phyloP scores from a whole-genome alignment of 2,888 invertebrate species.

The Endomychus coccineus region DNA sequence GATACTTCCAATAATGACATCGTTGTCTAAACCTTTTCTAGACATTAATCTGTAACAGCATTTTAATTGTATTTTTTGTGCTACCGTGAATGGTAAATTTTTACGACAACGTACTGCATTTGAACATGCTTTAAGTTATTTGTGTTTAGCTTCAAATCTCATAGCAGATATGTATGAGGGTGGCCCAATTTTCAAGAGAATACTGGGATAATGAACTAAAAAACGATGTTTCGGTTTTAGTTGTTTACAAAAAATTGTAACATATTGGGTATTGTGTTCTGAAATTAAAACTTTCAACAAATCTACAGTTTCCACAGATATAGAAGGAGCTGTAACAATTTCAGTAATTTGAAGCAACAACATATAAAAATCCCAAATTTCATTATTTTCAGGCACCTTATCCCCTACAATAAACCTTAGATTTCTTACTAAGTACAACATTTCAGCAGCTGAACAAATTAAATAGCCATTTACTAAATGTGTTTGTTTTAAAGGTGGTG shows the following conservation, averaged over 20 bases:
- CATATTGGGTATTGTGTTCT: slow-evolving; percentile 4
- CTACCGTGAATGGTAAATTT: neutral
- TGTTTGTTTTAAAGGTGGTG: slow-evolving; percentile 12
- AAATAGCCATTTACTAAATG: slow-evolving; percentile 14
- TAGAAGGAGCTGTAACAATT: slow-evolving; percentile 2
- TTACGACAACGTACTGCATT: neutral
- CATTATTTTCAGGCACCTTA: slow-evolving; percentile 10
- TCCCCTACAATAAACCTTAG: slow-evolving; percentile 14
- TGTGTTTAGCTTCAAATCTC: slow-evolving; percentile 6
- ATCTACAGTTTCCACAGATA: slow-evolving; percentile 1
- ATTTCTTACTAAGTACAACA: slow-evolving; percentile 15
- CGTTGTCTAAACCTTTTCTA: neutral
- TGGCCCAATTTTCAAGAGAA: slow-evolving; percentile 2
- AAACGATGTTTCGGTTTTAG: slow-evolving; percentile 9
- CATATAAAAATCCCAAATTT: slow-evolving; percentile 16
- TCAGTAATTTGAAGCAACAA: slow-evolving; percentile 11
- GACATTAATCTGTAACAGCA: slow-evolving; percentile 3
- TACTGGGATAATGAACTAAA: slow-evolving; percentile 3
- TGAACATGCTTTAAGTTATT: neutral
- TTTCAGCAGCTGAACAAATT: slow-evolving; percentile 16
- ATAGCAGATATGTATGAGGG: neutral
- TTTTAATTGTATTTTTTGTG: slow-evolving; percentile 1
- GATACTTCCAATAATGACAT: slow-evolving; percentile 1
- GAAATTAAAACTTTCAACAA: slow-evolving; percentile 2
- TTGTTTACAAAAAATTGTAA: neutral